A percentile compares a stretch with the other conserved stretches of the same genome.
Conservation (phyloP, 1,140 invertebrate species). For the Drosophila orosa region DNA sequence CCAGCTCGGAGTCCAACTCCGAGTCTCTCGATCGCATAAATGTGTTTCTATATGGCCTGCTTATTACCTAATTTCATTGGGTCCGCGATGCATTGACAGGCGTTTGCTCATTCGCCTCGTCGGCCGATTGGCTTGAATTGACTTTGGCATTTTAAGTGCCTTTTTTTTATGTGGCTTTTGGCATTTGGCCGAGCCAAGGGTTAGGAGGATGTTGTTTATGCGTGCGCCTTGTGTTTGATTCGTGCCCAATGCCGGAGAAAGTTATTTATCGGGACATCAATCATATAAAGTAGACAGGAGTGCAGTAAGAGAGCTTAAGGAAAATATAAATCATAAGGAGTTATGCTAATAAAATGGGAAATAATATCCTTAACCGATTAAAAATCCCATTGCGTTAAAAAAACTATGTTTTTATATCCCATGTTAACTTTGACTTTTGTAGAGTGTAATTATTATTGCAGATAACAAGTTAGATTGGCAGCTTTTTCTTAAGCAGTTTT, state of each 20-base stretch:
- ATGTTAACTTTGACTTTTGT: background rate
- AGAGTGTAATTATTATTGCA: background rate
- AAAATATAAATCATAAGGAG: constrained; percentile 17
- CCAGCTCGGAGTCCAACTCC: constrained; percentile 22
- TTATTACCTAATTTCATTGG: constrained; percentile 82
- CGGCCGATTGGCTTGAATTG: constrained; percentile 48
- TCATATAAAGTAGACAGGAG: constrained; percentile 30
- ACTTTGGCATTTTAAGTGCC: constrained; percentile 75
- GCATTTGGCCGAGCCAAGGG: constrained; percentile 56
- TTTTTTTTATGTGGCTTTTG: constrained; percentile 45
- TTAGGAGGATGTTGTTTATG: constrained; percentile 51
- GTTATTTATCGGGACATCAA: constrained; percentile 33
- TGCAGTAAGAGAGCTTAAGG: background rate
- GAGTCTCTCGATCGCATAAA: constrained; percentile 32
- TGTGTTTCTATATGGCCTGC: constrained; percentile 64
- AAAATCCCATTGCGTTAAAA: background rate
- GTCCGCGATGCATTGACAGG: constrained; percentile 47
- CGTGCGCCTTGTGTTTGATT: constrained; percentile 30
- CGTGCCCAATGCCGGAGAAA: constrained; percentile 28
- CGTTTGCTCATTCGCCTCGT: constrained; percentile 30
- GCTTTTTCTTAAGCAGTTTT: too few relatives aligned
- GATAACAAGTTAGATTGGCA: too few relatives aligned
- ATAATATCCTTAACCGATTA: background rate
- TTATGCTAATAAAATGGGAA: background rate
- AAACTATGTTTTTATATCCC: too few relatives aligned